Evolutionary conservation across 2,888 invertebrate genomes (phyloP).

Genomic region (Reticulitermes lucifugus): DNA sequence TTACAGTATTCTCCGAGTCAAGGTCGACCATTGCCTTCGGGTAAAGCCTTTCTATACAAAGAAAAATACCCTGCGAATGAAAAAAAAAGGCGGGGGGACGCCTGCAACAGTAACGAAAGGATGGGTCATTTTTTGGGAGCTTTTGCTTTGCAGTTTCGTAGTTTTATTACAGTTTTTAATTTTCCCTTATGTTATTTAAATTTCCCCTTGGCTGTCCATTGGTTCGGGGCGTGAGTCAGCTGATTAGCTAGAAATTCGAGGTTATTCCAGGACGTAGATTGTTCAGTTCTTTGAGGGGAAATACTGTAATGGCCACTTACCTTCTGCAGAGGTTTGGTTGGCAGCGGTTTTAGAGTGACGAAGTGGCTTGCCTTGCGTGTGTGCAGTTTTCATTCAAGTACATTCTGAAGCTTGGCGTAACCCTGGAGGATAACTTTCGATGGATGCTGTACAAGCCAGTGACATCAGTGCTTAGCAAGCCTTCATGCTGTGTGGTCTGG

Average conservation of each 20-base stretch:
- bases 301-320: neutral
- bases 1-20: neutral
- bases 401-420: neutral
- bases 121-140: conserved; percentile 16
- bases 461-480: conserved; percentile 3
- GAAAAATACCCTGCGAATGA: conserved; percentile 8
- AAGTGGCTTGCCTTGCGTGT: conserved; percentile 14
- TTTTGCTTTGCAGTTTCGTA: neutral
- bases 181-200: too few relatives aligned
- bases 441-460: neutral
- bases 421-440: neutral
- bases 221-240: conserved; percentile 1
- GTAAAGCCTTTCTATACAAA: neutral
- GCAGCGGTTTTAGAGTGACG: neutral
- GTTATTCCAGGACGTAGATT: conserved; percentile 1
- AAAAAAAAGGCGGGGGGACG: neutral
- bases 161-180: too few relatives aligned
- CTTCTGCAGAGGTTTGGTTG: neutral
- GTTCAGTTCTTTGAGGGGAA: neutral
- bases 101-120: neutral
- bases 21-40: conserved; percentile 27
- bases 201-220: neutral
- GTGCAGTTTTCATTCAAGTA: conserved; percentile 27
- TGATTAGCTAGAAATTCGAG: neutral
- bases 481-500: neutral